Base-by-base conservation (phyloP, 2,113 vertebrate genomes). In the Zapornia atra region DNA sequence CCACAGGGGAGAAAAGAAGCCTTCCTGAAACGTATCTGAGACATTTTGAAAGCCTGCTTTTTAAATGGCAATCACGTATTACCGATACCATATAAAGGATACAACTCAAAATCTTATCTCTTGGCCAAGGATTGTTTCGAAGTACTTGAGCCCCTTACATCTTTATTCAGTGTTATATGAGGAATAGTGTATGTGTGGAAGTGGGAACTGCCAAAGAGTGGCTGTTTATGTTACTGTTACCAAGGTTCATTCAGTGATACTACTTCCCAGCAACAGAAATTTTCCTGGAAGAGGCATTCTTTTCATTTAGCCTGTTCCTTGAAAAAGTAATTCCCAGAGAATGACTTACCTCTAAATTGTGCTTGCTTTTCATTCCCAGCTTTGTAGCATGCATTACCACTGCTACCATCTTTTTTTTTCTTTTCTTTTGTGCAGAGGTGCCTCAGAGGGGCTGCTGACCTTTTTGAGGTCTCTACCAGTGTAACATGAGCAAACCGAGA, bases 11-110 rank as follows among this genome's bases (percentile, higher is more conserved):
- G 31, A 78, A 53, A 72, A 57, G 46, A 26, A 82, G 50, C 33
- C 83, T 46, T 38, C 15, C 18, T 61, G 87, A 91, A 95, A 97
- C 3, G 3, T 59, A 77, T 91, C 70, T 38, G 60, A 90, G 48
- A 50, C 50, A 15, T 86, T 95, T 71, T 20, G 22, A 82, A 90
- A 81, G 79, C 40, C 70, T 48, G 38, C 17, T 69, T 84, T 92
- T 92, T 2, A 70, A 82, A 87, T 33, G 16, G 28, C 65, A 64
- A 16, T 86, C 12, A 9, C 0, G 0, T 24, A 14, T 40, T 38
- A 19, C 18, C 24, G 21, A 86, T 19, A 19, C 19, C 40, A 11
- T 6, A 79, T 18, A 72, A 85, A 82, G 1, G 5, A 44, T 38
- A 29, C 21, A 54, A 50, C 26, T 51, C 53, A 29, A 48, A 72